Base-by-base conservation (phyloP, 2,113 vertebrate genomes). In the Poecilia latipinna region DNA sequence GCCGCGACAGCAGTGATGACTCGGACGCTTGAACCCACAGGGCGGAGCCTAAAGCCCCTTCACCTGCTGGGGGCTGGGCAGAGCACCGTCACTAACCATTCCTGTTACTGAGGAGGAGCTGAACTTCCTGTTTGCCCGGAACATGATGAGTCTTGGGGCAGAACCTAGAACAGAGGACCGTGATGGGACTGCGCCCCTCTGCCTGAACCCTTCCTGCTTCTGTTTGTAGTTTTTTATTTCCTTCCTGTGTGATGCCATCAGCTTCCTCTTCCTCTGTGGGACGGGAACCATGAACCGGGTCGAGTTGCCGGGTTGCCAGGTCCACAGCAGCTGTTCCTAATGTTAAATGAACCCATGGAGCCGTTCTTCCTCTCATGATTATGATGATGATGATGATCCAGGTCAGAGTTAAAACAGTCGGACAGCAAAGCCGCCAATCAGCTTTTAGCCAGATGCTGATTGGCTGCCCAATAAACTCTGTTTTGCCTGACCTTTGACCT, bases 1-100 rank as follows among this genome's bases (percentile, higher is more conserved):
- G 98, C 94, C 94, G 96, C 33, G 97, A 99, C 88, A 98, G 97
- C 95, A 99, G 96, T 85, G 96, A 97, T 17, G 97, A 98, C 79
- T 97, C 96, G 0, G 97, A 98, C 77, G 96, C 96, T 63, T 99
- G 96, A 98, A 17, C 4, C 15, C 12, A 44, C 12, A 13, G 15
- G 42, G 15, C 1, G 42, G 42, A 5, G 42, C 42, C 35, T 12
- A 12, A 11, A 10, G 10, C 35, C 2, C 35, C 35, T 37, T 37
- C 35, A 37, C 42, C 42, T 44, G 42, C 42, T 17, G 15, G 42
- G 12, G 42, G 42, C 42, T 0, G 13, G 29, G 6, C 35, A 11
- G 33, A n/a, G 61, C 74, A 32, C 78, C 64, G 12, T 54, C 42
- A 35, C 2, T 29, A 1, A 29, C 69, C 73, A 65, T 83, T 88